Percentiles rank a stretch among this genome's conserved stretches.
Conservation (phyloP, 2,888 invertebrate genomes). For the Philereme transversata region DNA sequence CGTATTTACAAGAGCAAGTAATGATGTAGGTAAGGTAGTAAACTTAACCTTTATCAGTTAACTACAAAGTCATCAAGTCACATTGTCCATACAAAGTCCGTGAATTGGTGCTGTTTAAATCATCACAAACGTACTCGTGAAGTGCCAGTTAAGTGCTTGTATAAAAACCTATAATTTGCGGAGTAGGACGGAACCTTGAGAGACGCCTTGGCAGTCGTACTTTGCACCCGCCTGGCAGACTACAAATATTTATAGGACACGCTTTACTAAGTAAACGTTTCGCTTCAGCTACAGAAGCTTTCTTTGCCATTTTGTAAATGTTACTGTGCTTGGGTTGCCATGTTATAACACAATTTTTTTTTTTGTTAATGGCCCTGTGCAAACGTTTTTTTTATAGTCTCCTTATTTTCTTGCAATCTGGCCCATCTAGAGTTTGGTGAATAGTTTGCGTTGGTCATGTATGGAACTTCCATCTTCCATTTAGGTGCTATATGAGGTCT, state of each 20-base stretch:
- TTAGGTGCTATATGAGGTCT: too few species aligned
- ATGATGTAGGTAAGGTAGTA: background rate
- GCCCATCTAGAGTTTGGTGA: too few species aligned
- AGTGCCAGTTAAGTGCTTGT: slow-evolving; percentile 8
- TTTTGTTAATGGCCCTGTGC: too few species aligned
- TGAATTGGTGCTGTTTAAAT: too few species aligned
- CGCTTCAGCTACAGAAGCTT: too few species aligned
- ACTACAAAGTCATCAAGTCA: slow-evolving; percentile 10
- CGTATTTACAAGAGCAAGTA: background rate
- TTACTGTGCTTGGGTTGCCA: too few species aligned
- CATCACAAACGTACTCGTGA: slow-evolving; percentile 4
- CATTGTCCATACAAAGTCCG: background rate
- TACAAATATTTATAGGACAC: slow-evolving; percentile 9
- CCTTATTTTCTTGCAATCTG: too few species aligned
- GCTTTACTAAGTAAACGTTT: slow-evolving; percentile 6
- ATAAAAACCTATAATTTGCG: slow-evolving; percentile 10
- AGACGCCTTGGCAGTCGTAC: slow-evolving; percentile 27
- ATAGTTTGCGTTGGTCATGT: too few species aligned
- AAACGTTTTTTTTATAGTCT: too few species aligned
- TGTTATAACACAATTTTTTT: too few species aligned
- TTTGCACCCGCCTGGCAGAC: slow-evolving; percentile 17
- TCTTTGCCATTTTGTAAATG: too few species aligned
- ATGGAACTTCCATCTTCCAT: too few species aligned
- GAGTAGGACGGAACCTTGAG: slow-evolving; percentile 19
- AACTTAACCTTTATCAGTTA: background rate